Conservation (phyloP, 2,113 vertebrate genomes). For the Haemorhous mexicanus region DNA sequence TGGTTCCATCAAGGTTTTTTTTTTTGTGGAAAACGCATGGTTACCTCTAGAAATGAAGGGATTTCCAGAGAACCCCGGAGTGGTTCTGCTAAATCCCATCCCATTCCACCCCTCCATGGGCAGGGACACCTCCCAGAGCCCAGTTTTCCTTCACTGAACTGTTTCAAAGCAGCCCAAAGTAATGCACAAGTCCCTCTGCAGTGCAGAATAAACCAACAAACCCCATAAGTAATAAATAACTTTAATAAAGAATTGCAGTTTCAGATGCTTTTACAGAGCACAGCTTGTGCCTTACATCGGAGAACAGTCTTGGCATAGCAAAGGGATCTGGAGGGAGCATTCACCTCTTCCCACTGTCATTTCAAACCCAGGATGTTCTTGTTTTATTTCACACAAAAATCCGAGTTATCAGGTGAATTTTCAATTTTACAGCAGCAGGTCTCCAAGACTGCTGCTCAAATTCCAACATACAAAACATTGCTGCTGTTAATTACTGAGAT, state of each 20-base stretch:
- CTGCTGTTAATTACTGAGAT: neutral
- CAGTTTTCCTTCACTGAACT: fast-evolving
- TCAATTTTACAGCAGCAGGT: neutral
- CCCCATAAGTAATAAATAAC: neutral
- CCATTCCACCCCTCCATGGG: fast-evolving
- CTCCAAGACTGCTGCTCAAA: neutral
- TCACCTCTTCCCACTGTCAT: neutral
- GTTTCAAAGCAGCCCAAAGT: neutral
- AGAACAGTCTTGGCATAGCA: neutral
- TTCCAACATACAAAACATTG: fast-evolving
- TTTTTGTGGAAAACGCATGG: neutral
- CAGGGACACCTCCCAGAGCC: fast-evolving
- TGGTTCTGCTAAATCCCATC: no score
- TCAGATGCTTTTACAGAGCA: neutral
- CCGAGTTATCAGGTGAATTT: fast-evolving
- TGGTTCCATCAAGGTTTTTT: no score
- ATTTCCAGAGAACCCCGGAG: fast-evolving
- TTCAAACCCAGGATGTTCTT: neutral
- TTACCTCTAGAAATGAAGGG: fast-evolving
- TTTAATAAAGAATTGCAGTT: constrained; percentile 23
- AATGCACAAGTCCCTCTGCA: fast-evolving
- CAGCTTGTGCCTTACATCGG: neutral
- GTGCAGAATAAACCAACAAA: neutral
- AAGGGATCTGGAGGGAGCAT: neutral
- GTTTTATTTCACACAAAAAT: neutral